Base-by-base conservation (phyloP, 2,888 invertebrate genomes). In the Synanthedon tipuliformis region DNA sequence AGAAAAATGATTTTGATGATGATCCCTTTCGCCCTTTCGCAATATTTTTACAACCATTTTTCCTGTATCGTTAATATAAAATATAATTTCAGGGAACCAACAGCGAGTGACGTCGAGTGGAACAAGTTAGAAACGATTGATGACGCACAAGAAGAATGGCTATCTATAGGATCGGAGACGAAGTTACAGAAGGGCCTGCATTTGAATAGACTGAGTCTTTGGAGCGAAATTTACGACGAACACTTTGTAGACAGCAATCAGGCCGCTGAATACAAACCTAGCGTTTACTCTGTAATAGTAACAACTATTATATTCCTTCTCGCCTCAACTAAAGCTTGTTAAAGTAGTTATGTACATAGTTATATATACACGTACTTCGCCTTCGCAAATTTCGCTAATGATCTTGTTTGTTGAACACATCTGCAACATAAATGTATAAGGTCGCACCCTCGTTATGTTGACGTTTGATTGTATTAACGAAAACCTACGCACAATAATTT, bases 191-290 rank as follows among this genome's bases (percentile, higher is more conserved):
- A 51, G 8, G 81, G 81, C 2, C 45, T 79, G 8, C 77, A 82
- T 58, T 50, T 62, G 40, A 60, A 68, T 4, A 71, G 84, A 0
- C 58, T 81, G 53, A 54, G 56, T 3, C 60, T 81, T 4, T 84
- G 83, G 83, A 72, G 72, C 1, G 65, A 71, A 3, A 66, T 84
- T 13, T 83, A 83, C 61, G 52, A 68, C n/a, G 57, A 70, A 1
- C 63, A 81, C 61, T 84, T 73, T 56, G 62, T 82, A 45, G 82
- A 82, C 8, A 62, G 54, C 23, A 79, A 61, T 57, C 10, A 53
- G 0, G 61, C 57, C 1, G 41, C 49, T 7, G 34, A 40, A 4
- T 34, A 59, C 1, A 59, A 60, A 40, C 58, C 48, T 41, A 41
- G 40, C 8, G 12, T 50, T 45, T 45, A 45, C 45, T 45, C 12